Percentiles rank a stretch among this genome's conserved stretches.
Conservation (phyloP, 2,797 vertebrate species). For the Neosilurus mollespiculum region DNA sequence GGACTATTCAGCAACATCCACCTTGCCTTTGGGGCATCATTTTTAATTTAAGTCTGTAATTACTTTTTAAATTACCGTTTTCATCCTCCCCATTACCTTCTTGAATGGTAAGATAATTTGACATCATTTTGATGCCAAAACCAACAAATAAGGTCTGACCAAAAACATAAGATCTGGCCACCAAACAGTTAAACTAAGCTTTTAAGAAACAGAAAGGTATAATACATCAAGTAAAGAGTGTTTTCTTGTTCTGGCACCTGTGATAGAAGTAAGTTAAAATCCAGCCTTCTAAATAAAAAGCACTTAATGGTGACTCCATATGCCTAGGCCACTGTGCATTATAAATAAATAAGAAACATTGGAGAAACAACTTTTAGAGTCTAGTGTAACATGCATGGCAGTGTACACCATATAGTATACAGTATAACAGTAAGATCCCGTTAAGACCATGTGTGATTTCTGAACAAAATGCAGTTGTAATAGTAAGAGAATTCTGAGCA, state of each 20-base stretch:
- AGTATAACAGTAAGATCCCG: neutral
- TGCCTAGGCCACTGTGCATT: neutral
- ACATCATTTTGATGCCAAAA: neutral
- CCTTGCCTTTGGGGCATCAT: too few relatives aligned
- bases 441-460: conserved; percentile 30
- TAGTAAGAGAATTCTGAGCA: neutral
- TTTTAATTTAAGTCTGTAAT: neutral
- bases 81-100: neutral
- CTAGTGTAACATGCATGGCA: neutral
- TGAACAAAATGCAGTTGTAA: conserved; percentile 8
- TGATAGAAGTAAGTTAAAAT: neutral
- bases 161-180: neutral
- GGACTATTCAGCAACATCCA: too few relatives aligned
- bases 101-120: neutral
- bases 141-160: neutral
- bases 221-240: neutral
- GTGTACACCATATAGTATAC: neutral
- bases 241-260: neutral
- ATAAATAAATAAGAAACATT: neutral
- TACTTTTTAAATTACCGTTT: neutral
- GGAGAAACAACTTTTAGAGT: neutral
- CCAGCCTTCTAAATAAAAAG: neutral
- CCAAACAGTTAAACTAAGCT: neutral
- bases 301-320: neutral
- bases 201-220: neutral